Conservation (phyloP, 2,113 vertebrate genomes). For the Neopipo cinnamomea region DNA sequence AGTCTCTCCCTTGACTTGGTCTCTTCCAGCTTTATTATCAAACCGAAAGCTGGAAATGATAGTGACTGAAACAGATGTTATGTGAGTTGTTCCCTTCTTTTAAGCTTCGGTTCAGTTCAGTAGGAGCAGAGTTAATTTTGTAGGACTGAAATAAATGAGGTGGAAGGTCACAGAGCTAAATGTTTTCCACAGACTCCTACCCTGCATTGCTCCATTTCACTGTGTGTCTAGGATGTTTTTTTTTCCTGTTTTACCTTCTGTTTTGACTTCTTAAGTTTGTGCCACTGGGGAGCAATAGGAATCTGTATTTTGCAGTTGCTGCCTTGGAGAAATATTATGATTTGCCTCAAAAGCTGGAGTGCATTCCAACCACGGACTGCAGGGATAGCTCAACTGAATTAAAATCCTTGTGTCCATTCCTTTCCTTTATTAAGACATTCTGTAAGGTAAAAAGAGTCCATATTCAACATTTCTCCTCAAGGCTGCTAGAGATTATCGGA, state of each 20-base stretch:
- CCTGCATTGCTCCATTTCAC: slow-evolving; percentile 45
- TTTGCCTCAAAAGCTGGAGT: not conserved
- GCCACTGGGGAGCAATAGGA: slow-evolving; percentile 11
- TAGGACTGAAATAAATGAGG: slow-evolving; percentile 58
- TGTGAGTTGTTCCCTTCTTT: not conserved
- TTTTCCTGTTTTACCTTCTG: not conserved
- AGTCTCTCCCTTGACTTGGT: not conserved
- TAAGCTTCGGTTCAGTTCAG: slow-evolving; percentile 7
- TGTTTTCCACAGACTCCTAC: slow-evolving; percentile 34
- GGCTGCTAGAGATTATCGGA: not conserved
- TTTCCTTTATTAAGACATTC: not conserved
- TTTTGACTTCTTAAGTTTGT: slow-evolving; percentile 9
- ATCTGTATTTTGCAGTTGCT: not conserved
- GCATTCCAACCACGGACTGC: not conserved
- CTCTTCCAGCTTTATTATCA: not conserved
- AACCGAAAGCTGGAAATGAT: not conserved
- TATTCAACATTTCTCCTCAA: not conserved
- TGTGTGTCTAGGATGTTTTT: not conserved
- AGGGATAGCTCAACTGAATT: not conserved
- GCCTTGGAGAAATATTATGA: not conserved
- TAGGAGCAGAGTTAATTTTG: slow-evolving; percentile 51
- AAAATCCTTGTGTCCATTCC: not conserved
- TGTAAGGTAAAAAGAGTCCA: not conserved
- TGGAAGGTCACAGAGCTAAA: slow-evolving; percentile 46
- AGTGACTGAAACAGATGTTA: not conserved